Conservation (phyloP, 2,797 vertebrate genomes). For the Urosaurus nigricauda region DNA sequence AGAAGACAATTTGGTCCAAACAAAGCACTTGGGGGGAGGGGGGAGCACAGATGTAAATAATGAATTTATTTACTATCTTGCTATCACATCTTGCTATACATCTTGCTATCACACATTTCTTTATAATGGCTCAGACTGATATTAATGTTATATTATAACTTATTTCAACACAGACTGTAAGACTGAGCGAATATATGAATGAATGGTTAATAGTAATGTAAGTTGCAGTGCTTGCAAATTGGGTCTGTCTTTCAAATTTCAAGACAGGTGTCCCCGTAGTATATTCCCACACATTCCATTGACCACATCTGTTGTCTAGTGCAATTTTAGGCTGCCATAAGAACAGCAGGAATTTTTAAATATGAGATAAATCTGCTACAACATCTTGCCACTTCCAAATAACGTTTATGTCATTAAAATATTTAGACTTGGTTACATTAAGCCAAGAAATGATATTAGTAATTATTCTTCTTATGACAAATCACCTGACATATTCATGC, state of each 20-base stretch:
- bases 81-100: slow-evolving; percentile 26
- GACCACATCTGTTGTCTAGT: slow-evolving; percentile 70
- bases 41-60: slow-evolving; percentile 51
- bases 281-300: slow-evolving; percentile 71
- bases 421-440: slow-evolving; percentile 19
- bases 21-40: not conserved
- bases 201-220: not conserved
- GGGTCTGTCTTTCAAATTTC: slow-evolving; percentile 33
- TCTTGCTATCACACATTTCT: slow-evolving; percentile 52
- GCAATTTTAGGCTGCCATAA: slow-evolving; percentile 61
- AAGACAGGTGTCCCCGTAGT: slow-evolving; percentile 73
- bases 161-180: not conserved
- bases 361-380: slow-evolving; percentile 62
- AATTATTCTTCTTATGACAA: not conserved
- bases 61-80: slow-evolving; percentile 39
- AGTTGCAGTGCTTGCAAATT: slow-evolving; percentile 13
- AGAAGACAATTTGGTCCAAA: not conserved
- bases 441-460: not conserved
- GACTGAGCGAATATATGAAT: not conserved
- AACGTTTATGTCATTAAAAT: slow-evolving; percentile 51
- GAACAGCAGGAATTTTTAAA: slow-evolving; percentile 64
- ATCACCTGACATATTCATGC: not conserved
- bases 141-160: slow-evolving; percentile 19
- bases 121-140: not conserved
- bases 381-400: slow-evolving; percentile 50